phyloP scores from a whole-genome alignment of 2,888 invertebrate species.

The Morinoia aosen region DNA sequence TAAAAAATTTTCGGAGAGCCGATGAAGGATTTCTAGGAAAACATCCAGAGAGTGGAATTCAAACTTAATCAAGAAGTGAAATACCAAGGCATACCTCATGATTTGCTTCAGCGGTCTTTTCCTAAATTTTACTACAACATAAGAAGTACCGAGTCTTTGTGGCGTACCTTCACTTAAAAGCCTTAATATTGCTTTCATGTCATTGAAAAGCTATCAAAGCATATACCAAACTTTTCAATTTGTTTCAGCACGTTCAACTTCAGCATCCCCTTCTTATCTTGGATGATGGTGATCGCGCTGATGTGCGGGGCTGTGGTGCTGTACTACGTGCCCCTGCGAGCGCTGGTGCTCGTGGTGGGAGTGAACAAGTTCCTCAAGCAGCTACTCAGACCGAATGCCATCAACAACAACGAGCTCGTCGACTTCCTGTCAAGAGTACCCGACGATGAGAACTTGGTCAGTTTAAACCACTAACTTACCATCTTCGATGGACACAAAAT shows the following conservation, averaged over 20 bases:
- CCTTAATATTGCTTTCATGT: neutral
- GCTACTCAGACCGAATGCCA: conserved; percentile 90
- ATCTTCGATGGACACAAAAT: neutral
- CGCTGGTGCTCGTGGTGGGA: conserved; percentile 93
- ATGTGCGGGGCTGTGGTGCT: conserved; percentile 83
- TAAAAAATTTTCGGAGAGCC: too few species aligned
- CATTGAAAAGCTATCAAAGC: neutral
- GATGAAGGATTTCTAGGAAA: too few species aligned
- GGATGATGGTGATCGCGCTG: conserved; percentile 87
- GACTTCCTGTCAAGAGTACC: conserved; percentile 96
- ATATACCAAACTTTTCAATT: conserved; percentile 70
- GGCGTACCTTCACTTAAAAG: too few species aligned
- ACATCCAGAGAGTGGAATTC: too few species aligned
- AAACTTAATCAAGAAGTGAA: too few species aligned
- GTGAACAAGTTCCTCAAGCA: conserved; percentile 95
- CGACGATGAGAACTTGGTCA: conserved; percentile 90
- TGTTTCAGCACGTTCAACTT: conserved; percentile 90
- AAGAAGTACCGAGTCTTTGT: too few species aligned
- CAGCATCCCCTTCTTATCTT: conserved; percentile 95
- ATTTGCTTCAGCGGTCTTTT: too few species aligned
- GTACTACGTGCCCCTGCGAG: conserved; percentile 87
- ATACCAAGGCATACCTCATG: too few species aligned
- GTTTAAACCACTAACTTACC: neutral
- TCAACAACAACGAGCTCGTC: conserved; percentile 96
- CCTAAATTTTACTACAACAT: too few species aligned